Percentiles rank a stretch among this genome's conserved stretches.
These are phyloP conservation scores for Achroia grisella DNA, from an alignment of 1,140 invertebrate species.

Conservation along the genomic window DNA sequence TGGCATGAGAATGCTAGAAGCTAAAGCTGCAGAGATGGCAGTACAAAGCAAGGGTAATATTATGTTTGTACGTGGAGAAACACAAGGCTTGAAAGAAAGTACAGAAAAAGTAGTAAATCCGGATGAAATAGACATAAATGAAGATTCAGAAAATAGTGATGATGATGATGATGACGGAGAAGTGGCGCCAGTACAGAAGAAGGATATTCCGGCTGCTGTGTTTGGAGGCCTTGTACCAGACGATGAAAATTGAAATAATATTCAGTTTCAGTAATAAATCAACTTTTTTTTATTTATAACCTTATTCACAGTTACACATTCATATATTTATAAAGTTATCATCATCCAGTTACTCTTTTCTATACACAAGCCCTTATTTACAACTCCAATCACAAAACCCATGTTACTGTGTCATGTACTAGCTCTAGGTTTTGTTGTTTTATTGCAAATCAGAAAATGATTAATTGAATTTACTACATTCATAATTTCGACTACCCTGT, in stretches of 20 bases:
- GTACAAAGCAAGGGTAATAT: constrained; percentile 78
- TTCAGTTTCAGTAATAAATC: constrained; percentile 34
- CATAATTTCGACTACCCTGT: no score
- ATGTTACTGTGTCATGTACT: neutral
- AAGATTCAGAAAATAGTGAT: constrained; percentile 83
- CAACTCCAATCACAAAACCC: constrained; percentile 49
- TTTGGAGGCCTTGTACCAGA: constrained; percentile 83
- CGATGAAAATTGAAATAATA: constrained; percentile 28
- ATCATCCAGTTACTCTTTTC: constrained; percentile 24
- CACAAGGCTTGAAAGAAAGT: constrained; percentile 83
- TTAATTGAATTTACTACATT: no score
- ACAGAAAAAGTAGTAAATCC: constrained; percentile 87
- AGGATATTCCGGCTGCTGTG: constrained; percentile 87
- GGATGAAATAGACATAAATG: constrained; percentile 95
- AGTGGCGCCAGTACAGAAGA: constrained; percentile 84
- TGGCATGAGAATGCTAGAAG: constrained; percentile 92
- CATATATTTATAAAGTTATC: no score
- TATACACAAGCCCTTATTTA: constrained; percentile 42
- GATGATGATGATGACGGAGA: constrained; percentile 78
- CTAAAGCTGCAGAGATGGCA: constrained; percentile 82
- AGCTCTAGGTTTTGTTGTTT: constrained; percentile 7
- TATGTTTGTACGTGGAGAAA: constrained; percentile 89
- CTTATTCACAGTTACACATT: constrained; percentile 20
- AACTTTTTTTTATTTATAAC: constrained; percentile 41
- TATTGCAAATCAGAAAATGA: neutral